phyloP scores from a whole-genome alignment of 1,140 invertebrate species.

The Drosophila baimaii region DNA sequence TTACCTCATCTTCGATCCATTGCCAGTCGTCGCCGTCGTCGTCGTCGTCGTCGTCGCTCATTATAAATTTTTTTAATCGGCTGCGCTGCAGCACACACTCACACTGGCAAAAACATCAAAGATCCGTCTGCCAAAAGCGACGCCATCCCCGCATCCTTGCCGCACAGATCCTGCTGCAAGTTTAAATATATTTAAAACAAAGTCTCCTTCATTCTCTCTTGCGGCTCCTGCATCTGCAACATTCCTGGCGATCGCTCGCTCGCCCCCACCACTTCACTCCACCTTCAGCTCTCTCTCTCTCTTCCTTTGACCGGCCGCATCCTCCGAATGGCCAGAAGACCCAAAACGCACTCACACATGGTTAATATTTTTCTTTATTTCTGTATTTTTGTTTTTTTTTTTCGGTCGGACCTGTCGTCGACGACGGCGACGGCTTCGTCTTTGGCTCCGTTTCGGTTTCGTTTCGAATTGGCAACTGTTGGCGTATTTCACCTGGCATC shows the following conservation, averaged over 20 bases:
- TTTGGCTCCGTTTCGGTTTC: constrained; percentile 57
- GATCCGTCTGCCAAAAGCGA: constrained; percentile 70
- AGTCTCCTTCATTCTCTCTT: constrained; percentile 49
- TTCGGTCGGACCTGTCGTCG: constrained; percentile 62
- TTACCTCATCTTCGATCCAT: constrained; percentile 37
- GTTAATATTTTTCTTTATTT: constrained; percentile 67
- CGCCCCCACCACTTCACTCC: constrained; percentile 57
- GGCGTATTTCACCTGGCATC: constrained; percentile 76
- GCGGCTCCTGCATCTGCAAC: constrained; percentile 51
- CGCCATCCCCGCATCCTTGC: constrained; percentile 15
- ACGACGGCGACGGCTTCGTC: constrained; percentile 22
- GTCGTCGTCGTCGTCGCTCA: constrained; percentile 62
- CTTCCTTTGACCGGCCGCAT: constrained; percentile 45
- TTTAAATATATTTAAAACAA: constrained; percentile 83
- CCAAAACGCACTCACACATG: constrained; percentile 55
- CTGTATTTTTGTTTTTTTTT: constrained; percentile 22
- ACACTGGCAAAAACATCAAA: constrained; percentile 70
- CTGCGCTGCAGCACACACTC: constrained; percentile 54
- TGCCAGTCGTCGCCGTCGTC: constrained; percentile 26
- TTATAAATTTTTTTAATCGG: constrained; percentile 82
- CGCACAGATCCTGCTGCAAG: constrained; percentile 67
- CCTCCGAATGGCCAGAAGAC: constrained; percentile 38
- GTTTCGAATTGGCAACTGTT: constrained; percentile 63
- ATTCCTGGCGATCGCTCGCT: constrained; percentile 77
- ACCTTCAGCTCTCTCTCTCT: constrained; percentile 28